Evolutionary conservation across 2,113 vertebrate genomes (phyloP), one percentile per base, ranked within the genome.

Genomic region (Alectura lathami): DNA sequence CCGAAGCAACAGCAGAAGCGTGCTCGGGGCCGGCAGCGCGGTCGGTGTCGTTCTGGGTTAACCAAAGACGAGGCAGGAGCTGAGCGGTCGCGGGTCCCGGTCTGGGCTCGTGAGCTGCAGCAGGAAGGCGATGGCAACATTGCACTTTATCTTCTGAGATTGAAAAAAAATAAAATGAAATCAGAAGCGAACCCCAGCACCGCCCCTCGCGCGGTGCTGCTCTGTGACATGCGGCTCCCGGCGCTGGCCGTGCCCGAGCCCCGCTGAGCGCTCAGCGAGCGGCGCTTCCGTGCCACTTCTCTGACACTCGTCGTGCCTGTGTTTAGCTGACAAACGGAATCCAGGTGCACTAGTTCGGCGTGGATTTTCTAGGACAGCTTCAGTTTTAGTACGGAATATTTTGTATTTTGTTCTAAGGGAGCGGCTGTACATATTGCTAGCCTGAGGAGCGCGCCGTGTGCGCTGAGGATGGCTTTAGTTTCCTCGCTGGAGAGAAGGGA

Each of bases 271-370:
- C n/a, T n/a, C n/a, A n/a, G n/a, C n/a, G n/a, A n/a, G n/a, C n/a
- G n/a, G n/a, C n/a, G 75, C 80, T 84, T 81, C 86, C 63, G 88
- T 95, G 95, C 94, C 94, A 92, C 95, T 62, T 93, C 94, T 88
- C 76, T 81, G 34, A 81, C 92, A 79, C 73, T 68, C 17, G 63
- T 48, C 13, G 92, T 94, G 96, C 96, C 94, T 96, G 94, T 69
- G 91, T 54, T 40, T 90, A 81, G 95, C 76, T 73, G 96, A 77
- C 38, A 0, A 64, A 87, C 79, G 83, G 36, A 60, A 57, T 68
- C 81, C 40, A 6, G 87, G 88, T 34, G 21, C 38, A 3, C 47
- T 84, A 23, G 70, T n/a, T 86, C 29, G 56, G 32, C 10, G 91
- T 54, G 89, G 32, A 69, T 88, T 83, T 38, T n/a, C 63, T 96